These are phyloP conservation scores for Paradoxurus hermaphroditus DNA, from an alignment of 2,113 vertebrate genomes.

Conservation along the genomic window DNA sequence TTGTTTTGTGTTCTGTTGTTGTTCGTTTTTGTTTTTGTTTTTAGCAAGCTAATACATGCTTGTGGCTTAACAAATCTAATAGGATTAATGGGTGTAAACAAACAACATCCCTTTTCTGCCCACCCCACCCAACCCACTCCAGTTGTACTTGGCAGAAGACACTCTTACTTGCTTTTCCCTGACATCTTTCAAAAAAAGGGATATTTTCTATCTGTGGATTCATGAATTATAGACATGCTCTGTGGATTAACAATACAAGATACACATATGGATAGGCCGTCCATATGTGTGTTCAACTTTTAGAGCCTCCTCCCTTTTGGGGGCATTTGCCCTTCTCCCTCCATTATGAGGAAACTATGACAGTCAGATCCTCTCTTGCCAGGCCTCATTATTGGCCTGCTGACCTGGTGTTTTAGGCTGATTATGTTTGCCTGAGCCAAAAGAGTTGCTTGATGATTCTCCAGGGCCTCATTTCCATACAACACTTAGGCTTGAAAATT, in stretches of 20 bases:
- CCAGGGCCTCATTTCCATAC: neutral
- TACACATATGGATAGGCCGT: neutral
- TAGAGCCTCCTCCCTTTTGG: neutral
- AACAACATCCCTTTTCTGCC: accelerated
- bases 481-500: neutral
- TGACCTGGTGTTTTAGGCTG: neutral
- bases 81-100: neutral
- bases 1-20: no score
- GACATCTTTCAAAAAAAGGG: neutral
- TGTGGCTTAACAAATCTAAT: neutral
- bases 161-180: neutral
- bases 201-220: neutral
- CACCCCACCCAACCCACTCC: neutral
- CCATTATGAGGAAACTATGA: neutral
- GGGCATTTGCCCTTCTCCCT: neutral
- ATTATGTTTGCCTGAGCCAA: neutral
- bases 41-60: neutral
- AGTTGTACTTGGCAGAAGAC: neutral
- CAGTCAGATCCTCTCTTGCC: neutral
- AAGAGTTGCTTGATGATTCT: neutral
- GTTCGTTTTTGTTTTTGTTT: neutral
- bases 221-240: neutral
- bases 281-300: neutral
- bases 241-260: neutral
- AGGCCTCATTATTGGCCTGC: neutral